These are phyloP conservation scores for Hydrozoanthus gracilis DNA, from an alignment of 92 coral and sea anemone genomes.

Conservation along the genomic window DNA sequence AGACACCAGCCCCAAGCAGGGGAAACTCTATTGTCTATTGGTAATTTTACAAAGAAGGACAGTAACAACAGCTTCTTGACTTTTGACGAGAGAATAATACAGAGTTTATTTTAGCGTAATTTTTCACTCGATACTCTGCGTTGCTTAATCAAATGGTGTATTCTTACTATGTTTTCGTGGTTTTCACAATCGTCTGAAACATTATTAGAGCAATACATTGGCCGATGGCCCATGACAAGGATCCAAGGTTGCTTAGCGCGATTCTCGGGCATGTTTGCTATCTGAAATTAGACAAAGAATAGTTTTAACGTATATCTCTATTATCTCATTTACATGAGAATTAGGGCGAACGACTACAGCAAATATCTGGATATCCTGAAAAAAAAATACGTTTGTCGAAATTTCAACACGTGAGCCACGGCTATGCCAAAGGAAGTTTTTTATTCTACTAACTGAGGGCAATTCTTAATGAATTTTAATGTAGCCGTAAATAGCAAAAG, in stretches of 20 bases:
- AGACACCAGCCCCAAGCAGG: too few relatives aligned
- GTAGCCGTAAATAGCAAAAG: too few relatives aligned
- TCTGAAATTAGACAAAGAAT: slow-evolving; percentile 40
- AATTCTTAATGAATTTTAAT: too few relatives aligned
- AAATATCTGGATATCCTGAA: too few relatives aligned
- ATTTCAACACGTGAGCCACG: too few relatives aligned
- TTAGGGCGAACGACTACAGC: neutral
- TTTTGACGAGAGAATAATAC: neutral
- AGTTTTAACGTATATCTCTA: too few relatives aligned
- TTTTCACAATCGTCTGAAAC: slow-evolving; percentile 86
- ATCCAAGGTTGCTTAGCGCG: slow-evolving; percentile 93
- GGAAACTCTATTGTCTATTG: too few relatives aligned
- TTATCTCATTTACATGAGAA: neutral
- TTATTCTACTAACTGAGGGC: too few relatives aligned
- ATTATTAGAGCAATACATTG: slow-evolving; percentile 95
- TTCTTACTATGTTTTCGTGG: slow-evolving; percentile 79
- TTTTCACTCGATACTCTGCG: neutral
- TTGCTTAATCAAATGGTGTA: neutral
- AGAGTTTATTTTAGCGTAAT: neutral
- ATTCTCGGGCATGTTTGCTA: slow-evolving; percentile 87
- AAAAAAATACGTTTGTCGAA: too few relatives aligned
- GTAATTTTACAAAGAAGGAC: too few relatives aligned
- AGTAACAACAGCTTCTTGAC: too few relatives aligned
- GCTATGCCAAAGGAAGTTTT: too few relatives aligned
- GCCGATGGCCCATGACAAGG: slow-evolving; percentile 96